Conservation (phyloP, 2,888 invertebrate species). For the Stenurella melanura region DNA sequence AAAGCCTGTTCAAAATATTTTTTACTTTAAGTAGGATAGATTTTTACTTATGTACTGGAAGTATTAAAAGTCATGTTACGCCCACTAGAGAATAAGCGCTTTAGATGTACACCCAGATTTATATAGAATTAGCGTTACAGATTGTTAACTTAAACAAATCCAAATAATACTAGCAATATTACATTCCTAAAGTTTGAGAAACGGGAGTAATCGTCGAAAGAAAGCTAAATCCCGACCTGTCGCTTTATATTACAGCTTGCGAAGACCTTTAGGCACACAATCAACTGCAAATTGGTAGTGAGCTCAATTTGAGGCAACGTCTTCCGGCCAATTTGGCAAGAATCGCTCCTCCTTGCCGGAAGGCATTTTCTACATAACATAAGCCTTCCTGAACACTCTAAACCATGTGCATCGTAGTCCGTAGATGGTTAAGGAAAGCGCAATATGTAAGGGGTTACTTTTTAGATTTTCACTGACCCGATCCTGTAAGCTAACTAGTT, state of each 20-base stretch:
- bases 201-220: too few relatives aligned
- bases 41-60: too few relatives aligned
- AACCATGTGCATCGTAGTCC: background rate
- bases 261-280: background rate
- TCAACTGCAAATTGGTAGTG: background rate
- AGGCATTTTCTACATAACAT: background rate
- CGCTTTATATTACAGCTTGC: background rate
- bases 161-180: background rate
- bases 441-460: background rate
- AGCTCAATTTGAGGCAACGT: background rate
- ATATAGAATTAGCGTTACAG: too few relatives aligned
- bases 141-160: background rate
- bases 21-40: too few relatives aligned
- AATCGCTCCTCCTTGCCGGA: background rate
- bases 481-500: too few relatives aligned
- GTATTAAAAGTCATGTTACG: too few relatives aligned
- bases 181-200: too few relatives aligned
- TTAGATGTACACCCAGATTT: too few relatives aligned
- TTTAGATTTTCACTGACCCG: background rate
- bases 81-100: too few relatives aligned
- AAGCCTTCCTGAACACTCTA: background rate
- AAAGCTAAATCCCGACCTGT: background rate
- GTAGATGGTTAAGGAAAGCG: background rate
- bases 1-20: too few relatives aligned
- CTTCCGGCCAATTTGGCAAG: background rate